phyloP scores from a whole-genome alignment of 2,888 invertebrate species.

The Chelonus formosanus region DNA sequence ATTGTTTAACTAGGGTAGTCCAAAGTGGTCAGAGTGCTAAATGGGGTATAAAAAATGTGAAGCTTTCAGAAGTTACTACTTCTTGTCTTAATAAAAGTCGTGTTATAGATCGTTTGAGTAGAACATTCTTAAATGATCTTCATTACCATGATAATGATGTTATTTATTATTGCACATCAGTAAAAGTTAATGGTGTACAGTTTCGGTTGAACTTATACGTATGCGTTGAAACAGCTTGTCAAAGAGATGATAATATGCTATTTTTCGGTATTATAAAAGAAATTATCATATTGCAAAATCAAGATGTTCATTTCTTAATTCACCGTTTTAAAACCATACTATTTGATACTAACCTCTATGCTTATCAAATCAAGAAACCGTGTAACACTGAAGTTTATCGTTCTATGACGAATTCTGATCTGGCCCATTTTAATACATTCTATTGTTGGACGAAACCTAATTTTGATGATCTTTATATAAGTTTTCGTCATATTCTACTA shows the following conservation, averaged over 20 bases:
- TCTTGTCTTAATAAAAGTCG: too few species aligned
- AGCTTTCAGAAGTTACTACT: too few species aligned
- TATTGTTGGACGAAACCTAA: background rate
- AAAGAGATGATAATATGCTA: background rate
- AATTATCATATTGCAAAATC: background rate
- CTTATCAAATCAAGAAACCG: background rate
- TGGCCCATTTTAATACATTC: background rate
- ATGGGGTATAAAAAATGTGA: too few species aligned
- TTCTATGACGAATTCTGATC: background rate
- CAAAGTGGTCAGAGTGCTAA: too few species aligned
- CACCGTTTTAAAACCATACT: background rate
- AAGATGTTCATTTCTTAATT: background rate
- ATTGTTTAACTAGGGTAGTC: too few species aligned
- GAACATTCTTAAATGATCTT: background rate
- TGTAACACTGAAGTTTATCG: background rate
- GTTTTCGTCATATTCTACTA: constrained; percentile 4
- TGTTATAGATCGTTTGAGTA: background rate
- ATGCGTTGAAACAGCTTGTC: constrained; percentile 6
- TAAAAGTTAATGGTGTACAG: constrained; percentile 1
- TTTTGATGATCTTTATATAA: background rate
- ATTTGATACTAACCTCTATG: constrained; percentile 3
- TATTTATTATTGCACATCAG: background rate
- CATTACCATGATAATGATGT: background rate
- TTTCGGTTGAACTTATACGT: background rate
- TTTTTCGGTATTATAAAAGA: constrained; percentile 4